Evolutionary conservation across 2,113 vertebrate genomes (phyloP).

Genomic region (Verasper variegatus): DNA sequence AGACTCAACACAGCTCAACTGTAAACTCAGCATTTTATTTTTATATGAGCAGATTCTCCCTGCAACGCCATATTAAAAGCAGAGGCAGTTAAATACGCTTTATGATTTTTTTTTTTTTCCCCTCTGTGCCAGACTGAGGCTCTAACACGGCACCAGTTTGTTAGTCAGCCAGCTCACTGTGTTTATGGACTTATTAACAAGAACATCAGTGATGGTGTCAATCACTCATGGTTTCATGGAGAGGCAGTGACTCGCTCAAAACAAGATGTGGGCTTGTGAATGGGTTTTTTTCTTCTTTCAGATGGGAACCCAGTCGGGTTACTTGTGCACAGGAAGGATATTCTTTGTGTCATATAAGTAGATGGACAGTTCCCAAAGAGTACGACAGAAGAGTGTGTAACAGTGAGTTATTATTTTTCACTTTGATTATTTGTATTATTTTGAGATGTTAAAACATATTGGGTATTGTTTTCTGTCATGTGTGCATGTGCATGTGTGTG

Average conservation of each 20-base stretch:
- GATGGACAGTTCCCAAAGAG: background rate
- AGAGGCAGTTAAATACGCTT: conserved; percentile 56
- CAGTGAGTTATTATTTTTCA: too few relatives aligned
- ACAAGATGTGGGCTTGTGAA: background rate
- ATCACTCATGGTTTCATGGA: conserved; percentile 43
- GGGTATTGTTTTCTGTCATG: too few relatives aligned
- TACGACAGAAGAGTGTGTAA: too few relatives aligned
- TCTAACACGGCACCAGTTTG: conserved; percentile 53
- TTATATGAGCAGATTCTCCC: conserved; percentile 42
- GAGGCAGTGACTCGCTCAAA: background rate
- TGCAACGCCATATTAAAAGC: conserved; percentile 63
- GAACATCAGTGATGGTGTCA: conserved; percentile 53
- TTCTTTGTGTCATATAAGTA: background rate
- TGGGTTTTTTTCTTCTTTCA: background rate
- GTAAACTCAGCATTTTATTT: conserved; percentile 46
- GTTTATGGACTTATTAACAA: conserved; percentile 70
- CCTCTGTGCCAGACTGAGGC: conserved; percentile 46
- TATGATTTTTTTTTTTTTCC: conserved; percentile 50
- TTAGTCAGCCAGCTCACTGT: conserved; percentile 50
- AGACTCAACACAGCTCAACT: conserved; percentile 14
- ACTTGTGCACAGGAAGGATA: background rate
- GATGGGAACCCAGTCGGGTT: background rate
- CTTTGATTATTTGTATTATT: too few relatives aligned
- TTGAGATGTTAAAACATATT: too few relatives aligned
- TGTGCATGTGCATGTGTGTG: too few relatives aligned